phyloP scores from a whole-genome alignment of 2,888 invertebrate genomes.

The Syritta pipiens region DNA sequence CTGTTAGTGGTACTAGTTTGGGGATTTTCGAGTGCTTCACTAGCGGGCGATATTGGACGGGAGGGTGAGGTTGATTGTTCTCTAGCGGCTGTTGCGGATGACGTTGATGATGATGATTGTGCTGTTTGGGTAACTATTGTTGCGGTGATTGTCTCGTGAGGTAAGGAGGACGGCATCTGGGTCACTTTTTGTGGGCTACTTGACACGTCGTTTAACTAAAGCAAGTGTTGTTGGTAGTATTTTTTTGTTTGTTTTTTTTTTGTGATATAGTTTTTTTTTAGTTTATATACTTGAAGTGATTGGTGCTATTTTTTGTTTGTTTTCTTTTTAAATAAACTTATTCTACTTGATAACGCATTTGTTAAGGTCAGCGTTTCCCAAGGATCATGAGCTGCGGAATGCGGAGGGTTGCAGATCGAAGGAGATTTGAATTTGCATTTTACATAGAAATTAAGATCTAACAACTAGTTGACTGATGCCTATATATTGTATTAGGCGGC shows the following conservation, averaged over 20 bases:
- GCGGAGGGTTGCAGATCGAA: not conserved
- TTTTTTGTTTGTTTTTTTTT: conserved; percentile 21
- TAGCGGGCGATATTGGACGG: conserved; percentile 80
- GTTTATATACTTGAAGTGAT: conserved; percentile 11
- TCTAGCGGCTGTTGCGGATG: conserved; percentile 71
- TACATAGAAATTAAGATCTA: no score
- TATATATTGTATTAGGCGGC: no score
- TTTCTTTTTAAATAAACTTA: no score
- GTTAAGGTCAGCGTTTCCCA: conserved; percentile 43
- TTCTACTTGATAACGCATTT: conserved; percentile 65
- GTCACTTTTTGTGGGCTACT: conserved; percentile 72
- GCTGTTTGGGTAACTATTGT: conserved; percentile 67
- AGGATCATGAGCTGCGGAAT: conserved; percentile 10
- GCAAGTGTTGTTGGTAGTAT: conserved; percentile 64
- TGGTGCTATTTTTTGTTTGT: no score
- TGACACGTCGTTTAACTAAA: conserved; percentile 73
- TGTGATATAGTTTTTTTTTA: conserved; percentile 9
- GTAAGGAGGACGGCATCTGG: conserved; percentile 70
- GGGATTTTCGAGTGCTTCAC: conserved; percentile 79
- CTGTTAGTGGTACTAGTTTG: conserved; percentile 71
- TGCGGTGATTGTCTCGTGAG: conserved; percentile 69
- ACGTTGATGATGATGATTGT: conserved; percentile 57
- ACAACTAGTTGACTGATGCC: no score
- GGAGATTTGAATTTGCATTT: no score
- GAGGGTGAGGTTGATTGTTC: conserved; percentile 74